Conservation (phyloP, 2,113 vertebrate genomes). For the Xyrauchen texanus region DNA sequence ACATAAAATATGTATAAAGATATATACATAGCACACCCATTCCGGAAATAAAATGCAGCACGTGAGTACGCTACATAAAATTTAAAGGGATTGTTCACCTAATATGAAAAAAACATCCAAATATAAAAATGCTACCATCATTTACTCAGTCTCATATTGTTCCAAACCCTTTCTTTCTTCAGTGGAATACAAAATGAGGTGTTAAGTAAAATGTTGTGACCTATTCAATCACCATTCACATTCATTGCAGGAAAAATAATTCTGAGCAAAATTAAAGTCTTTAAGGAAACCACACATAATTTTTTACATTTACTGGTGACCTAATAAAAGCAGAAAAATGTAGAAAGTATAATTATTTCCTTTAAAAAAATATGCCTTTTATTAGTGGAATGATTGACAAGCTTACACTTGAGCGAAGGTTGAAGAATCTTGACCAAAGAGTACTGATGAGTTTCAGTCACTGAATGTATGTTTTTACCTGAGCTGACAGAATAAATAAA, state of each 20-base stretch:
- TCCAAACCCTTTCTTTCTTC: too few relatives aligned
- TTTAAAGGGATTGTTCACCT: too few relatives aligned
- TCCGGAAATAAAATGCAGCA: too few relatives aligned
- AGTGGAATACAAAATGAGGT: too few relatives aligned
- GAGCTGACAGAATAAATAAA: conserved; percentile 30
- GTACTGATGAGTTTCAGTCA: not conserved
- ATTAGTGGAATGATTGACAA: not conserved
- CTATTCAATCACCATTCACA: too few relatives aligned
- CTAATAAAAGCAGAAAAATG: not conserved
- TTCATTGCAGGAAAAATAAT: too few relatives aligned
- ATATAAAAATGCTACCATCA: too few relatives aligned
- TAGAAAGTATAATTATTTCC: not conserved
- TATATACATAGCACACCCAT: not conserved
- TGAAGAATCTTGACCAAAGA: conserved; percentile 45
- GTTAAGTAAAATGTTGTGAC: too few relatives aligned
- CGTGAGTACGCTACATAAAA: not conserved
- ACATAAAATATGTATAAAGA: too few relatives aligned
- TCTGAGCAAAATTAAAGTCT: not conserved
- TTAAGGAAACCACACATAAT: not conserved
- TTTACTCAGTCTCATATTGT: too few relatives aligned
- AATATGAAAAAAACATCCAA: too few relatives aligned
- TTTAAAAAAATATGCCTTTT: not conserved
- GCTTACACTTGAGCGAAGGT: not conserved
- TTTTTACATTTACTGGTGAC: not conserved
- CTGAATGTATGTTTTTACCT: conserved; percentile 2